Percentiles rank a stretch among this genome's conserved stretches.
Evolutionary conservation across 2,797 vertebrate species (phyloP).

Genomic region (Molossus alvarezi): DNA sequence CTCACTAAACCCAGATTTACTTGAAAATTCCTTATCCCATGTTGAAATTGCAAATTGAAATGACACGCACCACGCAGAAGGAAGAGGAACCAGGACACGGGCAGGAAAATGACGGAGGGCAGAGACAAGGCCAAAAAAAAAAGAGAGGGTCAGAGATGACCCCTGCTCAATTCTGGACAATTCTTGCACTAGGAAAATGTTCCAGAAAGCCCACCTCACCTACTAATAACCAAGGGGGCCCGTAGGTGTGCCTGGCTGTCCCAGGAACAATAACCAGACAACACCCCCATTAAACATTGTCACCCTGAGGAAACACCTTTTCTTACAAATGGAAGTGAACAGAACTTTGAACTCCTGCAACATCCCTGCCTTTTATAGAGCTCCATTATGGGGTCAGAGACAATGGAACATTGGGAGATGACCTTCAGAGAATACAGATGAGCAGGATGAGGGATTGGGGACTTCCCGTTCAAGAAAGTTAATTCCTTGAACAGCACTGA

Average conservation of each 20-base stretch:
- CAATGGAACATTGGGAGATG: not conserved
- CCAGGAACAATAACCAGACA: not conserved
- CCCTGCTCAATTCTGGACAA: not conserved
- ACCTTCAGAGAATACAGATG: not conserved
- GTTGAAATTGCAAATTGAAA: slow-evolving; percentile 80
- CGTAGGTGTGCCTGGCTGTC: not conserved
- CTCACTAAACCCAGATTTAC: slow-evolving; percentile 80
- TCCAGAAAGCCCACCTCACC: not conserved
- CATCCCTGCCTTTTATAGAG: not conserved
- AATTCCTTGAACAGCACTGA: not conserved
- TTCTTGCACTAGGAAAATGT: not conserved
- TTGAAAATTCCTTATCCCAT: slow-evolving; percentile 64
- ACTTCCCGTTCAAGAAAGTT: not conserved
- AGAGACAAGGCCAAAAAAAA: not conserved
- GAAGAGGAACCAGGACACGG: not conserved
- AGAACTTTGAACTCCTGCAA: not conserved
- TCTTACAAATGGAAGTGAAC: not conserved
- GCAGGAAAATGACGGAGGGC: slow-evolving; percentile 23
- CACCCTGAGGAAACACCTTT: not conserved
- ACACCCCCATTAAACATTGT: not conserved
- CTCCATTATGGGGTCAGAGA: not conserved
- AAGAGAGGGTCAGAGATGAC: not conserved
- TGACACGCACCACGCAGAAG: slow-evolving; percentile 18
- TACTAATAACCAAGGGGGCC: not conserved
- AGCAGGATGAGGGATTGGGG: not conserved